Evolutionary conservation across 2,888 invertebrate genomes (phyloP), one percentile per base, ranked within the genome.

Genomic region (Sinhomidia bicolor): DNA sequence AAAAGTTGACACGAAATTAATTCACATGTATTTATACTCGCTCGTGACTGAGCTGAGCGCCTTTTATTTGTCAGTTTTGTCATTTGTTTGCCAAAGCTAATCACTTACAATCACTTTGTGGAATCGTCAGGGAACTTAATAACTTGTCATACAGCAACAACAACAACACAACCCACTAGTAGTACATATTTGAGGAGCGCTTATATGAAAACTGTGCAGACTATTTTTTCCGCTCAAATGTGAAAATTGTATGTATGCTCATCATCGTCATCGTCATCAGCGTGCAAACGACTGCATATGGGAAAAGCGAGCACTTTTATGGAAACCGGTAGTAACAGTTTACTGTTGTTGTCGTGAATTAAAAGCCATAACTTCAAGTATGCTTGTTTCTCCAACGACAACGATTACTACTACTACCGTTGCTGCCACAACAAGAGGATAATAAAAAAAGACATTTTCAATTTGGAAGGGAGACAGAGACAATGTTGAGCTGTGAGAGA

Each of bases 81-180:
- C 88, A 88, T 88, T 88, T 79, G 80, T 68, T 89, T 85, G 60
- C 62, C 80, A 65, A 89, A 89, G 85, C 85, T 89, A 89, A 89
- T 89, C 84, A 85, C 89, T 80, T 85, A 85, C 85, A 89, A 85
- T 85, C 85, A 89, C 76, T 85, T 80, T 80, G 54, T 23, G 71
- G 71, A 80, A 74, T 81, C 85, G 80, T 74, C 85, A 80, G 76
- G 32, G 36, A 83, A 89, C 71, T 84, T 84, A 89, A 85, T 89
- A 84, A 85, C 85, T 85, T 89, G 89, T 89, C 89, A 85, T 81
- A 88, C 41, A 62, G n/a, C n/a, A n/a, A n/a, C n/a, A n/a, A 81
- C 78, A 71, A 41, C 32, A 76, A 29, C 74, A 47, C 26, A 51
- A 29, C 14, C n/a, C 36, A 36, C 9, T 76, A 51, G 29, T 47